phyloP scores from a whole-genome alignment of 2,797 vertebrate species.

The Halcyon smyrnensis region DNA sequence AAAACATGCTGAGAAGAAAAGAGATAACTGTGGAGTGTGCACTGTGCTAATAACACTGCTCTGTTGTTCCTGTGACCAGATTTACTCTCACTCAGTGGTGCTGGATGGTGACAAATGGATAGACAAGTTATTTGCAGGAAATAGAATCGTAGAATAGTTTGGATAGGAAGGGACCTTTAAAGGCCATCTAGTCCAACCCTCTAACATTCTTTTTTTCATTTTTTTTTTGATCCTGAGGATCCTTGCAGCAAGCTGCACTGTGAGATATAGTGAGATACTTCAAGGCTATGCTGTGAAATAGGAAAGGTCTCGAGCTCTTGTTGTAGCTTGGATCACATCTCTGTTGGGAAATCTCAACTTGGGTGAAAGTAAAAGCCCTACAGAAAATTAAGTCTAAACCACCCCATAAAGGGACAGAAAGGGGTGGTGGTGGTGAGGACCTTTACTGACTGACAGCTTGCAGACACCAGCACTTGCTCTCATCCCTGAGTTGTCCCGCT shows the following conservation, averaged over 20 bases:
- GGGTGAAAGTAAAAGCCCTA: not conserved
- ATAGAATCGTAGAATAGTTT: not conserved
- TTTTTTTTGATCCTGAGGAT: not conserved
- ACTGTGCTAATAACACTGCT: not conserved
- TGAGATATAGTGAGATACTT: not conserved
- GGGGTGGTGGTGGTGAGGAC: rapidly evolving
- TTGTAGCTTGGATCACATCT: not conserved
- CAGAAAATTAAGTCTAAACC: not conserved
- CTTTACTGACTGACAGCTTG: conserved; percentile 14
- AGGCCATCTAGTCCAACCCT: not conserved
- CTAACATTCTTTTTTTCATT: not conserved
- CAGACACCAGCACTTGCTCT: not conserved
- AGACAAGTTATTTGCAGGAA: not conserved
- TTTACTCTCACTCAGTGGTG: not conserved
- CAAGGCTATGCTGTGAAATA: not conserved
- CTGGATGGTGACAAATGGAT: not conserved
- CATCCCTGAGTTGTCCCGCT: not conserved
- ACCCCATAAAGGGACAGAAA: not conserved
- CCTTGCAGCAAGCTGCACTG: not conserved
- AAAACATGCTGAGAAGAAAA: not conserved
- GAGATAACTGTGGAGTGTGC: not conserved
- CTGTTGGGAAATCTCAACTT: not conserved
- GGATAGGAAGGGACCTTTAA: not conserved
- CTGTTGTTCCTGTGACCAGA: not conserved
- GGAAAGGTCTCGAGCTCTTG: not conserved